Evolutionary conservation across 2,797 vertebrate genomes (phyloP).

Genomic region (Mormyrops boulengeri): DNA sequence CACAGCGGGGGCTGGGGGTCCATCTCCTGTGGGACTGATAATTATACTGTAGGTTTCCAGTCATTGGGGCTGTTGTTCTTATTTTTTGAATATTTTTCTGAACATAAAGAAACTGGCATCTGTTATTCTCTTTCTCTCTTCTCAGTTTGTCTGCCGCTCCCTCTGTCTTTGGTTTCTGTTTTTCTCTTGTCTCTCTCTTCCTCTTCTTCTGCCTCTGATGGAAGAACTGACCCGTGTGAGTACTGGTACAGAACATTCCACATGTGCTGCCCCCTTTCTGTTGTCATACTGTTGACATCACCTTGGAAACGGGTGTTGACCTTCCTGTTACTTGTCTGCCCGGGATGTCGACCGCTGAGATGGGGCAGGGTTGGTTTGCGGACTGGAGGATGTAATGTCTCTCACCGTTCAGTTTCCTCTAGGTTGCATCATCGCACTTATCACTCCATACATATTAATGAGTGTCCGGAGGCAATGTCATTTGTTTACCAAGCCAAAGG

Average conservation of each 20-base stretch:
- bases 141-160: neutral
- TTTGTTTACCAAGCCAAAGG: neutral
- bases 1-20: neutral
- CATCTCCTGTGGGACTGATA: neutral
- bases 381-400: neutral
- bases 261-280: constrained; percentile 41
- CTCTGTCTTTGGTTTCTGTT: neutral
- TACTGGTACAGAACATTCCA: constrained; percentile 37
- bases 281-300: constrained; percentile 50
- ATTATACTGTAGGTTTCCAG: neutral
- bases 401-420: neutral
- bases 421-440: constrained; percentile 3
- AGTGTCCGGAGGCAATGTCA: neutral
- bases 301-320: constrained; percentile 42
- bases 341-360: neutral
- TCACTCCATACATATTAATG: neutral
- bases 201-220: neutral
- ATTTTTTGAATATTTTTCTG: neutral
- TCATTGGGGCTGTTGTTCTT: neutral
- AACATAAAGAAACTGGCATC: neutral
- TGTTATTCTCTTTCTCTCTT: neutral
- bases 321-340: constrained; percentile 14
- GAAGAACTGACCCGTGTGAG: neutral
- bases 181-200: neutral
- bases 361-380: neutral